Evolutionary conservation across 2,113 vertebrate species (phyloP).

Genomic region (Talpa occidentalis): DNA sequence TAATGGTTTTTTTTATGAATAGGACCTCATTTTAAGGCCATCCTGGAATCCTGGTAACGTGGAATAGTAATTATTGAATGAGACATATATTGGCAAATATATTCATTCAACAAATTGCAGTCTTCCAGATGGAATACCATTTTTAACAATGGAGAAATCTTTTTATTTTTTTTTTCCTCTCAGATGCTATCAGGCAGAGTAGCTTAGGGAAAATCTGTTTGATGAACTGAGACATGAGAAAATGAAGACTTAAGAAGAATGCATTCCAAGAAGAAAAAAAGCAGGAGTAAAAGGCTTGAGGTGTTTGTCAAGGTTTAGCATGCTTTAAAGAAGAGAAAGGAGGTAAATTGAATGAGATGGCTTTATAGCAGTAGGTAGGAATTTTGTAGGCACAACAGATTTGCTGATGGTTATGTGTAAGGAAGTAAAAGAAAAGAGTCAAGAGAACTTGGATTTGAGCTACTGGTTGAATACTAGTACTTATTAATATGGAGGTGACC

Average conservation of each 20-base stretch:
- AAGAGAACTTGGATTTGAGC: not conserved
- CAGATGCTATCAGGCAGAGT: not conserved
- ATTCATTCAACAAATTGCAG: not conserved
- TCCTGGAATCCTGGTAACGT: not conserved
- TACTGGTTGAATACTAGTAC: not conserved
- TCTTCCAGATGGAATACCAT: constrained; percentile 12
- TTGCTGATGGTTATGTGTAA: not conserved
- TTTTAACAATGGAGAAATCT: not conserved
- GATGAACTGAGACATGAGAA: not conserved
- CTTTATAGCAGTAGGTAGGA: not conserved
- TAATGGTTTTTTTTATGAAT: not conserved
- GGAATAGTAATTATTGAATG: not conserved
- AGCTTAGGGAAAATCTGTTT: not conserved
- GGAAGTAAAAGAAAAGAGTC: not conserved
- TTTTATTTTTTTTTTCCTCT: not conserved
- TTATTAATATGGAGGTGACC: not conserved
- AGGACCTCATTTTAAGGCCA: not conserved
- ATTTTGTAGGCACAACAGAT: not conserved
- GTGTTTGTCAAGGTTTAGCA: not conserved
- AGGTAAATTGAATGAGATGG: not conserved
- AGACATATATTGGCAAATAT: not conserved
- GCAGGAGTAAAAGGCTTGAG: not conserved
- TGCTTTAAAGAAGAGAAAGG: not conserved
- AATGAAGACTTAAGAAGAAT: not conserved
- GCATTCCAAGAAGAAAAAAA: not conserved